Evolutionary conservation across 2,888 invertebrate genomes (phyloP), one percentile per base, ranked within the genome.

Genomic region (Campopleginae sp.): DNA sequence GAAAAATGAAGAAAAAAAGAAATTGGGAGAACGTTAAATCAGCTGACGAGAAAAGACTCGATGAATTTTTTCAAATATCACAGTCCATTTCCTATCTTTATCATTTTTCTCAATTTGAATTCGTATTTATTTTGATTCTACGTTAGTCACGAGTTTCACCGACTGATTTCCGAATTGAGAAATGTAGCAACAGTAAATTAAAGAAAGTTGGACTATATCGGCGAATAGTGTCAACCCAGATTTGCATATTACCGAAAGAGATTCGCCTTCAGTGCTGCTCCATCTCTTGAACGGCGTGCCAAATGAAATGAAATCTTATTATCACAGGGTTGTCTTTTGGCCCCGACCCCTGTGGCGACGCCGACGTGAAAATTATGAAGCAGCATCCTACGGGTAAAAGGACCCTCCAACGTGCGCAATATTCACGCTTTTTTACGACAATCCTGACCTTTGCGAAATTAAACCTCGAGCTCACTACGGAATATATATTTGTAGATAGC

Each of bases 271-370:
- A 44, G 17, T 63, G n/a, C 65, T 48, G 38, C 38, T 31, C 61
- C 14, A 48, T 46, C 70, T 42, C 14, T 51, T 66, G 14, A 70
- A 51, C 17, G 77, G 51, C 70, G 51, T 63, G 44, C 51, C 68
- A 71, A 82, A 82, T 84, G 77, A 77, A 87, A 86, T 77, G 77
- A 77, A 87, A 86, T 77, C 82, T 87, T 84, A 85, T 87, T 86
- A 87, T 79, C 81, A 3, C 75, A 48, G 42, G 51, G 54, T 68
- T 74, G 84, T 72, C 72, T 77, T 72, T 68, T 72, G 70, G 44
- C 61, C 42, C 80, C 42, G 44, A 61, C 46, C 42, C 58, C 68
- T 63, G 27, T 23, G 42, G 44, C 33, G 77, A 68, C 78, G 70
- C 63, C 63, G 23, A 74, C 78, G 68, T 12, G 58, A 84, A 84